phyloP scores from a whole-genome alignment of 2,888 invertebrate species.

The Tenthredo distinguenda region DNA sequence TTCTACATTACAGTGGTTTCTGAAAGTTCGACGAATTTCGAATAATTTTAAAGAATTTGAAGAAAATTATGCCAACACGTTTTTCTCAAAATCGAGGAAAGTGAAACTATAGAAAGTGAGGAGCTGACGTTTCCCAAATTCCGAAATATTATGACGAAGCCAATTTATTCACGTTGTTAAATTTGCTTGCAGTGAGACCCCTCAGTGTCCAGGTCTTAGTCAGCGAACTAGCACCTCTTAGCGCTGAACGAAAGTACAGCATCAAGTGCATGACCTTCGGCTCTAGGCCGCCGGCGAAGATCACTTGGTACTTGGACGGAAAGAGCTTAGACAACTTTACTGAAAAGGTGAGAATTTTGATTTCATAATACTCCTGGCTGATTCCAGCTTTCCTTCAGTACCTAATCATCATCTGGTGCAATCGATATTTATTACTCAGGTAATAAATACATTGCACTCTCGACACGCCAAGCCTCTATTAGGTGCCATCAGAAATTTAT shows the following conservation, averaged over 20 bases:
- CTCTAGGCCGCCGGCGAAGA: slow-evolving; percentile 90
- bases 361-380: not conserved
- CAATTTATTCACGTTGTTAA: not conserved
- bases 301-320: slow-evolving; percentile 92
- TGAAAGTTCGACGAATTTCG: not conserved
- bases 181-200: slow-evolving; percentile 86
- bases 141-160: not conserved
- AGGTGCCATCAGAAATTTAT: not conserved
- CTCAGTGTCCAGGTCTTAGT: slow-evolving; percentile 88
- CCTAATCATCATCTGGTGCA: not conserved
- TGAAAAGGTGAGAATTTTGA: slow-evolving; percentile 77
- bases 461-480: slow-evolving; percentile 19
- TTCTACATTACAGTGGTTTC: not conserved
- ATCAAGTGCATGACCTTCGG: slow-evolving; percentile 91
- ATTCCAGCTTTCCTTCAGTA: not conserved
- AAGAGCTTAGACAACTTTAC: slow-evolving; percentile 82
- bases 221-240: slow-evolving; percentile 88
- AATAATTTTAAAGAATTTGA: not conserved
- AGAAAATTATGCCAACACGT: not conserved
- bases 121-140: not conserved
- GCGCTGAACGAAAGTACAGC: slow-evolving; percentile 90
- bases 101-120: not conserved
- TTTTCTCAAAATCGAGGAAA: not conserved
- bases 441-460: not conserved
- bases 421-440: not conserved